phyloP scores from a whole-genome alignment of 23 tunicate species.

The Styela clava region DNA sequence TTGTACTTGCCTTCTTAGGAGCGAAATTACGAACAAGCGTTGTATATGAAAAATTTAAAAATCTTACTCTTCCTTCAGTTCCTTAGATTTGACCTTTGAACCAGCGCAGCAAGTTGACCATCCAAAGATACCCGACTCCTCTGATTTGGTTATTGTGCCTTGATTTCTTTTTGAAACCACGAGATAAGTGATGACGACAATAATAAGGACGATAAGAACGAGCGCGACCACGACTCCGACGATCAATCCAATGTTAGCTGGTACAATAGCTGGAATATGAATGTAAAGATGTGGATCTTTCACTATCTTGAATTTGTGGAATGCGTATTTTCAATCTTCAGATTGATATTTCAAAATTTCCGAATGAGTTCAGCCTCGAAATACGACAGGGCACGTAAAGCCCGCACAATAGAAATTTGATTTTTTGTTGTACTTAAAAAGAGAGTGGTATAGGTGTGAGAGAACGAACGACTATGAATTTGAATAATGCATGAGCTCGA shows the following conservation, averaged over 20 bases:
- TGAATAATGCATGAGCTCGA: not conserved
- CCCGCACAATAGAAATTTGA: too few species aligned
- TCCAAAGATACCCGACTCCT: conserved; percentile 24
- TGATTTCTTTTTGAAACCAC: conserved; percentile 16
- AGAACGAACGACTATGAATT: not conserved
- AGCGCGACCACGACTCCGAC: conserved; percentile 62
- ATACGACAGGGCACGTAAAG: too few species aligned
- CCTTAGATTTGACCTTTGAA: conserved; percentile 27
- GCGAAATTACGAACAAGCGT: too few species aligned
- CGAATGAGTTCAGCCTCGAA: too few species aligned
- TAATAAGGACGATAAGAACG: conserved; percentile 14
- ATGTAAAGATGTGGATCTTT: not conserved
- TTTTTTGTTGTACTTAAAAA: not conserved
- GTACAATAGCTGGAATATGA: conserved; percentile 6
- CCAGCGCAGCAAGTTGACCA: conserved; percentile 22
- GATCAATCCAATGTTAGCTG: conserved; percentile 35
- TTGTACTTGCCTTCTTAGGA: too few species aligned
- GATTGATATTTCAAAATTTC: too few species aligned
- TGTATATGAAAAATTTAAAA: too few species aligned
- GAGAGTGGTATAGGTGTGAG: not conserved
- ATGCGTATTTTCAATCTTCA: too few species aligned
- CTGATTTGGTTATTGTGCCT: not conserved
- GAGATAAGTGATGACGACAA: conserved; percentile 20
- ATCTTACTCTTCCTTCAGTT: conserved; percentile 36
- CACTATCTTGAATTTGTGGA: too few species aligned